Percentiles rank a stretch among this genome's conserved stretches.
Conservation (phyloP, 2,113 vertebrate species). For the Micronisus gabar region DNA sequence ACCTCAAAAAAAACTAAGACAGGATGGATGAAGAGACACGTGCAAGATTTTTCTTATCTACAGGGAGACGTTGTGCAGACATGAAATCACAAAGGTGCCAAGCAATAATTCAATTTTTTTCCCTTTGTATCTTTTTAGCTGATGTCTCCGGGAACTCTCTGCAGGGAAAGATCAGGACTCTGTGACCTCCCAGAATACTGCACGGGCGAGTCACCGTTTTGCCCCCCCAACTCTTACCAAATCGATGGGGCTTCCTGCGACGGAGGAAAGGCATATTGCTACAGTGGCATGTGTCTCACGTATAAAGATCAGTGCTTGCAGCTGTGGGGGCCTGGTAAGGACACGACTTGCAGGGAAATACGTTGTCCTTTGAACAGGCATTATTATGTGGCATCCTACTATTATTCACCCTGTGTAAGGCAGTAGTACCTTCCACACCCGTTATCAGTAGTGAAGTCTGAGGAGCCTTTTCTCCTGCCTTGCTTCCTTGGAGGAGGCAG, state of each 20-base stretch:
- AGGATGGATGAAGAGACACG: not conserved
- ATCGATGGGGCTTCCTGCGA: slow-evolving; percentile 85
- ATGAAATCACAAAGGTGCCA: not conserved
- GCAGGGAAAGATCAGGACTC: slow-evolving; percentile 78
- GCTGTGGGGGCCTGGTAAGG: slow-evolving; percentile 88
- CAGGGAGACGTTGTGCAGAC: not conserved
- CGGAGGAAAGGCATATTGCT: slow-evolving; percentile 85
- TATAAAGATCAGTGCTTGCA: slow-evolving; percentile 89
- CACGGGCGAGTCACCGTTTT: slow-evolving; percentile 85
- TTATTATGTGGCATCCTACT: not conserved
- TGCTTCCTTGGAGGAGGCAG: not conserved
- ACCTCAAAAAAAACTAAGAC: not conserved
- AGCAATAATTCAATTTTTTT: not conserved
- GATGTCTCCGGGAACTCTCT: slow-evolving; percentile 82
- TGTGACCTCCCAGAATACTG: slow-evolving; percentile 95
- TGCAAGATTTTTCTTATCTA: not conserved
- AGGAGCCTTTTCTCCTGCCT: not conserved
- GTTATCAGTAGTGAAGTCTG: not conserved
- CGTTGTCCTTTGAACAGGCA: not conserved
- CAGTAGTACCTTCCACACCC: not conserved
- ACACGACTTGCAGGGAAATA: not conserved
- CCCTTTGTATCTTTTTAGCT: slow-evolving; percentile 69
- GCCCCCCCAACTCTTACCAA: slow-evolving; percentile 91
- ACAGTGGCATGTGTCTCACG: slow-evolving; percentile 95
- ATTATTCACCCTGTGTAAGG: not conserved